A percentile compares a stretch with the other conserved stretches of the same genome.
Conservation (phyloP, 2,797 vertebrate genomes). For the Choloepus didactylus region DNA sequence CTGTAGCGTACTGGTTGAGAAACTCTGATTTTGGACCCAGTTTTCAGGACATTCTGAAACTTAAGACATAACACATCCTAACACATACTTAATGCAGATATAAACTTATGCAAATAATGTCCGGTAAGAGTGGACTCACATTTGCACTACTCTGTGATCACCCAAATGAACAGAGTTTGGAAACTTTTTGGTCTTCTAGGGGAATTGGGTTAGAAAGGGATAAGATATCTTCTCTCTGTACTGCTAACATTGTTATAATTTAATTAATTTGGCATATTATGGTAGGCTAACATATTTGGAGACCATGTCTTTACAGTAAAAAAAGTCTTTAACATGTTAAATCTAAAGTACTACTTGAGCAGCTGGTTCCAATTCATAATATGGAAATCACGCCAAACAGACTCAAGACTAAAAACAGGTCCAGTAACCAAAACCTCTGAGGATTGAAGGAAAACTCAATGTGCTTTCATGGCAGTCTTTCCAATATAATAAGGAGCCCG, state of each 20-base stretch:
- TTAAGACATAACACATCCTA: neutral
- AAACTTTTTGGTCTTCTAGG: neutral
- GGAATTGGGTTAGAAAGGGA: neutral
- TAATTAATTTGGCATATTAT: conserved; percentile 23
- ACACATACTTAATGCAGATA: neutral
- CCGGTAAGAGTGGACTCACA: neutral
- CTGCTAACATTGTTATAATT: neutral
- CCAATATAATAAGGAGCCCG: conserved; percentile 16
- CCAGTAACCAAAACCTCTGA: conserved; percentile 52
- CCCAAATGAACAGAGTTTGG: neutral
- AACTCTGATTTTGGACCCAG: neutral
- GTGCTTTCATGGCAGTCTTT: neutral
- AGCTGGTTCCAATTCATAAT: conserved; percentile 64
- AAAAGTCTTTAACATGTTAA: neutral
- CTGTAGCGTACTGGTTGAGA: neutral
- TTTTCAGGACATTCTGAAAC: neutral
- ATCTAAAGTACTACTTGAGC: conserved; percentile 70
- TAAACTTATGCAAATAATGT: neutral
- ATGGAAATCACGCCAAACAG: conserved; percentile 47
- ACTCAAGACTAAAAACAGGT: neutral
- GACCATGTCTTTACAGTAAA: conserved; percentile 33
- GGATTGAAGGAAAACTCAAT: conserved; percentile 50
- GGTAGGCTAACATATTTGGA: conserved; percentile 5
- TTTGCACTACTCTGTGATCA: neutral
- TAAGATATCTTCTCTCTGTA: neutral